Percentiles rank a stretch among this genome's conserved stretches.
Conservation (phyloP, 2,113 vertebrate genomes). For the Halcyon malimbica region DNA sequence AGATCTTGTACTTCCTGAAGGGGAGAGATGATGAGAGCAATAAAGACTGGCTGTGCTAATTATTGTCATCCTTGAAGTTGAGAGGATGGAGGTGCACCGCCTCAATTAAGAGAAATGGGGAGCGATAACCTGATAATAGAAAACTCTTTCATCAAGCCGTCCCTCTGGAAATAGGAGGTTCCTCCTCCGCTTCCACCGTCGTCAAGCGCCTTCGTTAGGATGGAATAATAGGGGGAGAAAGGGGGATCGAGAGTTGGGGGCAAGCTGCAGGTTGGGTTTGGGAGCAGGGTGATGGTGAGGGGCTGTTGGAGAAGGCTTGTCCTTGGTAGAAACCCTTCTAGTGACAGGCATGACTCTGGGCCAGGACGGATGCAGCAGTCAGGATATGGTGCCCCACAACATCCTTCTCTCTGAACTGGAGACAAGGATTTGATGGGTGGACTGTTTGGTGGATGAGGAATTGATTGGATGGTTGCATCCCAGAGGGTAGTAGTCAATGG, state of each 20-base stretch:
- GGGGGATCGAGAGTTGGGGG: background rate
- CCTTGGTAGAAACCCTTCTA: background rate
- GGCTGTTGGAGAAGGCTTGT: background rate
- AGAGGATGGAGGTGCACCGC: slow-evolving; percentile 17
- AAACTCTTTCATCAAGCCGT: background rate
- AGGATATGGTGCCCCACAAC: background rate
- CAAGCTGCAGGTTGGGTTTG: background rate
- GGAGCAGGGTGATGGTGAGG: background rate
- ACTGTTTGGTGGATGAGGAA: background rate
- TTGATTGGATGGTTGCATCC: background rate
- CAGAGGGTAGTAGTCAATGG: background rate
- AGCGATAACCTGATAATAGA: background rate
- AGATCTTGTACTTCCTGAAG: slow-evolving; percentile 51
- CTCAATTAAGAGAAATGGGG: slow-evolving; percentile 17
- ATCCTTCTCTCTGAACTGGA: background rate
- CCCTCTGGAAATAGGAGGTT: background rate
- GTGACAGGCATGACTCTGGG: fast-evolving
- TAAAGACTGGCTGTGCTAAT: slow-evolving; percentile 51
- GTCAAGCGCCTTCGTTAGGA: fast-evolving
- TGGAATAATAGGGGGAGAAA: background rate
- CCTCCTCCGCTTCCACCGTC: fast-evolving
- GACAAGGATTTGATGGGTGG: background rate
- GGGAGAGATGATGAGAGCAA: slow-evolving; percentile 46
- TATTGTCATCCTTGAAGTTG: slow-evolving; percentile 51
- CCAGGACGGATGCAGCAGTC: fast-evolving